phyloP scores from a whole-genome alignment of 2,888 invertebrate species.

The Exephanes ischioxanthus region DNA sequence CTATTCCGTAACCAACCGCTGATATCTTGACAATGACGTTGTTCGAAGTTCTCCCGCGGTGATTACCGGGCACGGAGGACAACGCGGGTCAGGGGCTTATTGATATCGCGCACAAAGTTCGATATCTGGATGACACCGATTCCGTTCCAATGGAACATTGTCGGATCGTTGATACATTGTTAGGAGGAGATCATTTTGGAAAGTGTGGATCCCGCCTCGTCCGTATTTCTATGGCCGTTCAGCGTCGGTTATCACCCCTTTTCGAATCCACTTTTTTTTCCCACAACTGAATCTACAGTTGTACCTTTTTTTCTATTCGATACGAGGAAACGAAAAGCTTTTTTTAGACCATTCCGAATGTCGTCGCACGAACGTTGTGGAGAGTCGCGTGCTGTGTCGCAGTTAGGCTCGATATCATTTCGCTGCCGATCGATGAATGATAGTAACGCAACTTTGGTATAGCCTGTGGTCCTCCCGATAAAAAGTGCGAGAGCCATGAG shows the following conservation, averaged over 20 bases:
- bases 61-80: neutral
- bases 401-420: conserved; percentile 63
- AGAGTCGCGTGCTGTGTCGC: conserved; percentile 54
- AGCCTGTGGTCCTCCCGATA: neutral
- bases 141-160: neutral
- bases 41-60: conserved; percentile 15
- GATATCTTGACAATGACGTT: conserved; percentile 21
- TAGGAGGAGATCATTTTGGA: no score
- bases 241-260: neutral
- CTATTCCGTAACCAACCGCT: neutral
- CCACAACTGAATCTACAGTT: neutral
- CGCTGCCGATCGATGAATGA: conserved; percentile 51
- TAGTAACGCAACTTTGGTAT: conserved; percentile 8
- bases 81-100: neutral
- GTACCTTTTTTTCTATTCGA: conserved; percentile 27
- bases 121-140: neutral
- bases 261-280: conserved; percentile 5
- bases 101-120: neutral
- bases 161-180: no score
- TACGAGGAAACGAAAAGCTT: conserved; percentile 28
- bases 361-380: conserved; percentile 20
- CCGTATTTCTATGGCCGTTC: neutral
- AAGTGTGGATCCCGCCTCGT: no score
- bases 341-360: conserved; percentile 51
- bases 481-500: conserved; percentile 2